Evolutionary conservation across 2,113 vertebrate genomes (phyloP).

Genomic region (Myrmophylax atrothorax): DNA sequence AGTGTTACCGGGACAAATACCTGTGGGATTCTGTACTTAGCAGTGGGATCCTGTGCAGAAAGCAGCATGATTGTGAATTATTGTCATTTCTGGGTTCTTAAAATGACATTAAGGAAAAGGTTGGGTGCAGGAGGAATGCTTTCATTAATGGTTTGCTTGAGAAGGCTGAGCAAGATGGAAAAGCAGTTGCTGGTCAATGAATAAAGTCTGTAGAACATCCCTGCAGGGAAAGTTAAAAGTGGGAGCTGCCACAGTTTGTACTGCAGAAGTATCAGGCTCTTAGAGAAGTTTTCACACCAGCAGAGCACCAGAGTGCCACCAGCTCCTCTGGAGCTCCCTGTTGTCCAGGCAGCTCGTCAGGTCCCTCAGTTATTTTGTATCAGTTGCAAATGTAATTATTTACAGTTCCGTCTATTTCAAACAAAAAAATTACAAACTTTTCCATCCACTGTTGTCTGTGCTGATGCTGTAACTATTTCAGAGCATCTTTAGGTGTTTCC

Average conservation of each 20-base stretch:
- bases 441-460: rapidly evolving
- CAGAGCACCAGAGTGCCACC: rapidly evolving
- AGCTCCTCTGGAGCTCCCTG: neutral
- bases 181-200: neutral
- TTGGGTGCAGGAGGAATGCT: neutral
- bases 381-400: neutral
- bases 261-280: rapidly evolving
- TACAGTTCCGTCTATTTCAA: neutral
- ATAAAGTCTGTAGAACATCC: neutral
- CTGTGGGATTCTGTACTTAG: neutral
- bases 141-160: neutral
- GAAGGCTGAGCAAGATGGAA: neutral
- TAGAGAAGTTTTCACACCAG: neutral
- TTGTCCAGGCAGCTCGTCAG: neutral
- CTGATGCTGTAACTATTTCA: rapidly evolving
- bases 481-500: neutral
- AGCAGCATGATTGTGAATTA: neutral
- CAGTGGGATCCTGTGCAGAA: rapidly evolving
- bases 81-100: neutral
- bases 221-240: rapidly evolving
- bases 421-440: neutral
- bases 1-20: neutral
- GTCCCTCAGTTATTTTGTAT: neutral
- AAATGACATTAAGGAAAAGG: neutral
- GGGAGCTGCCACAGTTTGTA: rapidly evolving